These are phyloP conservation scores for Manis javanica DNA, from an alignment of 2,797 vertebrate species.

Conservation along the genomic window DNA sequence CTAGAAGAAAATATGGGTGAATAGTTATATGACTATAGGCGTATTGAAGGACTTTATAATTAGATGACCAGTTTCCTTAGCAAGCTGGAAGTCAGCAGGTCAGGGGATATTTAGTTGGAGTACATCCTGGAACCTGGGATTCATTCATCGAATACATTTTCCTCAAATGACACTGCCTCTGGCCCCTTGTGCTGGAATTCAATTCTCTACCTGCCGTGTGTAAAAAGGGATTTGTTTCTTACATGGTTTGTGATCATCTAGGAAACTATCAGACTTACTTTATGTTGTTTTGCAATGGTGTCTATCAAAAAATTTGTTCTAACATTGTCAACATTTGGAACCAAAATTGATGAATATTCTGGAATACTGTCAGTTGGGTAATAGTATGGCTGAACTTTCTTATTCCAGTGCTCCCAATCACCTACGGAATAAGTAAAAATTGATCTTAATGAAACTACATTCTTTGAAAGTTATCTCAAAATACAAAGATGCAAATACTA, in stretches of 20 bases:
- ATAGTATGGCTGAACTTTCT: slow-evolving; percentile 85
- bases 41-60: neutral
- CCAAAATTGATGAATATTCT: slow-evolving; percentile 88
- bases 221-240: neutral
- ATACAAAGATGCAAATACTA: slow-evolving; percentile 3
- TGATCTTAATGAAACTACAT: neutral
- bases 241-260: neutral
- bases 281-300: slow-evolving; percentile 88
- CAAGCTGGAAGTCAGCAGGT: neutral
- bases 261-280: slow-evolving; percentile 81
- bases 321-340: slow-evolving; percentile 89
- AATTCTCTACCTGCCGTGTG: neutral
- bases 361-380: slow-evolving; percentile 87
- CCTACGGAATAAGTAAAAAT: slow-evolving; percentile 75
- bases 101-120: neutral
- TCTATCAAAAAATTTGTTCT: slow-evolving; percentile 88
- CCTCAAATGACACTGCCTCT: neutral
- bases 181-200: neutral
- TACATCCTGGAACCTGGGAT: neutral
- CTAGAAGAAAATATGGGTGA: neutral
- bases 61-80: neutral
- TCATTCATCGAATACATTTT: neutral
- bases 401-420: slow-evolving; percentile 88
- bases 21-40: rapidly evolving
- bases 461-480: neutral